Evolutionary conservation across 2,797 vertebrate species (phyloP), one percentile per base, ranked within the genome.

Genomic region (Kryptolebias ocellatus): DNA sequence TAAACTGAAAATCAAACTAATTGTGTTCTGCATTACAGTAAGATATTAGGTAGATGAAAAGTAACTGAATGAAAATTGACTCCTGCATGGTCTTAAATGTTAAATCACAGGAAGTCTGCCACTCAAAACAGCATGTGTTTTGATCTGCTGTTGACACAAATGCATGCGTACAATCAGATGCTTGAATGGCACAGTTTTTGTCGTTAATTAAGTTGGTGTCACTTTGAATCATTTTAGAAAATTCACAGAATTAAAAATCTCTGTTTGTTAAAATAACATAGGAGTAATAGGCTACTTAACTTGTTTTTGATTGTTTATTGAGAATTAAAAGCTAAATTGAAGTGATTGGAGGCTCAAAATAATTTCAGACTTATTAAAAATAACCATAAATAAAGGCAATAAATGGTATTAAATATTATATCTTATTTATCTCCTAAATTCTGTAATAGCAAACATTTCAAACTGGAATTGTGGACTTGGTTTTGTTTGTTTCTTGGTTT

Each of bases 401-500:
- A 1, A 56, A 52, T n/a, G 1, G 15, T 51, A 59, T 8, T n/a
- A 34, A 49, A 16, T 69, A 15, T 57, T 24, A 14, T 7, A 14
- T 9, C 64, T 6, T 34, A 39, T 52, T 46, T 12, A 12, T 53
- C 15, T 64, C 15, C 11, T 55, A 51, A 47, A 56, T 68, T 60
- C 17, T 17, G 42, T 56, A 44, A 15, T 17, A 46, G 29, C 60
- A 34, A 63, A 31, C 31, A 56, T 44, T 67, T 64, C 5, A 49
- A 68, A 74, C 50, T 81, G 54, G 67, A 83, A 59, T 67, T 62
- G 28, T 83, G 70, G 70, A 63, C 28, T 77, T 83, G 79, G 12
- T 51, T 51, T 51, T 78, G 87, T 87, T 90, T 86, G 74, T 75
- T 80, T 88, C 79, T 67, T 83, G 52, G 76, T 81, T 85, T 85